Evolutionary conservation across 1,140 invertebrate genomes (phyloP).

Genomic region (Calephelis virginiensis): DNA sequence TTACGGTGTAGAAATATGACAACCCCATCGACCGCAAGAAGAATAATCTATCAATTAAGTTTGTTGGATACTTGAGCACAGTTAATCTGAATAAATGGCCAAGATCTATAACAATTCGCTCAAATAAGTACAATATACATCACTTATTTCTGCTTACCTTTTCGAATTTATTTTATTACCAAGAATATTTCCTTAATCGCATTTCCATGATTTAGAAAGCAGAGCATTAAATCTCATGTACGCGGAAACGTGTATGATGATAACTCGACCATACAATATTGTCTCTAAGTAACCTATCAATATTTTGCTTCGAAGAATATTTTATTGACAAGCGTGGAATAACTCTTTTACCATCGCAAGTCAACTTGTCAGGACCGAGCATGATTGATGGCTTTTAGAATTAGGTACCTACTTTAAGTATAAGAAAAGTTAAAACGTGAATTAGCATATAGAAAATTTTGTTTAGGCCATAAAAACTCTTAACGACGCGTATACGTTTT

Average conservation of each 20-base stretch:
- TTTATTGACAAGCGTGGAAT: conserved; percentile 11
- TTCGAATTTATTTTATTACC: no score
- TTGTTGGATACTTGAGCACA: no score
- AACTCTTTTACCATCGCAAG: conserved; percentile 10
- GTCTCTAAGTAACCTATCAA: conserved; percentile 20
- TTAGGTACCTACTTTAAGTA: not conserved
- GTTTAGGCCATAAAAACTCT: not conserved
- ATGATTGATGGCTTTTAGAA: conserved; percentile 1
- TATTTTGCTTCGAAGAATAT: conserved; percentile 2
- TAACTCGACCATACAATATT: not conserved
- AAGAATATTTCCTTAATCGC: no score
- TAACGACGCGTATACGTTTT: not conserved
- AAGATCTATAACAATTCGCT: no score
- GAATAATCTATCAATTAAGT: no score
- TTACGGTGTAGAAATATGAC: no score
- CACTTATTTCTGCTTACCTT: no score
- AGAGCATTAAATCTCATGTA: not conserved
- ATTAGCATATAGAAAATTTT: not conserved
- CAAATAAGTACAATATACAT: no score
- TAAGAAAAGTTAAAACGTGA: not conserved
- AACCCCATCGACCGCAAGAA: no score
- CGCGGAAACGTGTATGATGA: not conserved
- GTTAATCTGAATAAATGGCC: not conserved
- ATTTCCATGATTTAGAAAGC: no score
- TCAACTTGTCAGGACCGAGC: not conserved